Base-by-base conservation (phyloP, 2,113 vertebrate species). In the Zosterops pallidus region DNA sequence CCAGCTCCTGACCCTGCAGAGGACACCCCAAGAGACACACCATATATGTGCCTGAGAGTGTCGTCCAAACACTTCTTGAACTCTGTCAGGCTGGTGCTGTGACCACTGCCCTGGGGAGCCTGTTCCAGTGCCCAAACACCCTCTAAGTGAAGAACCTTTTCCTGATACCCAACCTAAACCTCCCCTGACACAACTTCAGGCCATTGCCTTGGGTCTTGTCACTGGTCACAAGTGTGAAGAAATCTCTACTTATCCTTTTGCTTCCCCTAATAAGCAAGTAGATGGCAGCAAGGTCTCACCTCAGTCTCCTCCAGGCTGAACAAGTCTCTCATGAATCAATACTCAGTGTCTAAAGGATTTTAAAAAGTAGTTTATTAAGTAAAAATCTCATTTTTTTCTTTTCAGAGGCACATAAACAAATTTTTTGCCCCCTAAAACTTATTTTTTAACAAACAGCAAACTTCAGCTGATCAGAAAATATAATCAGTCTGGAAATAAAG, bases 11-110 rank as follows among this genome's bases (percentile, higher is more conserved):
- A 2, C 17, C 33, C 22, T 33, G 33, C 26, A 33, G 14, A 52
- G 46, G 5, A 52, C 11, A 22, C 14, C 21, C 26, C 55, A 46
- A 12, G 28, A 5, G 3, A 39, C 39, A 46, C 33, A 28, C 14
- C 33, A 0, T 2, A 21, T 68, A 0, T 2, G 25, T 68, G 31
- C 31, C 53, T 9, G 3, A 59, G 29, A 37, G 22, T 2, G 2
- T 6, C 37, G 14, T 33, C 3, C 20, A 20, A n/a, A 49, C 0
- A 0, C 5, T n/a, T 5, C 8, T 16, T 65, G 42, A 57, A 2
- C 24, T 57, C 53, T 44, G 7, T 2, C 62, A 37, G 21, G 9
- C 11, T 62, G 37, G 4, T 62, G 37, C 25, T 21, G 16, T 23
- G 29, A n/a, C 35, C 23, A 23, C 29, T 50, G 0, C 15, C 35